phyloP scores from a whole-genome alignment of 2,113 vertebrate species.

The Heterochromis multidens region DNA sequence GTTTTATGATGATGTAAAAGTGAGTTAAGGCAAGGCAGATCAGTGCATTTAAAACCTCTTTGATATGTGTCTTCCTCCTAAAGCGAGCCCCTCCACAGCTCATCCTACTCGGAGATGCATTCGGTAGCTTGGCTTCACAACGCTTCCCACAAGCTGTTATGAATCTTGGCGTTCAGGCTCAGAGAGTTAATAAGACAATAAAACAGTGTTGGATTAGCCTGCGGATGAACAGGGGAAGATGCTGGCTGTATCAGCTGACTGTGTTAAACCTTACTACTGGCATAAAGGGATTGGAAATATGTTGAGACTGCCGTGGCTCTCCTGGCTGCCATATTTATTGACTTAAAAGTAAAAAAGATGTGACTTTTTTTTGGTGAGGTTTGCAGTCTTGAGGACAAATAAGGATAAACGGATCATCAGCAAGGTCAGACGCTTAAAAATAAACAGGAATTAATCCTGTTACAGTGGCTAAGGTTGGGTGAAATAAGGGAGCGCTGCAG shows the following conservation, averaged over 20 bases:
- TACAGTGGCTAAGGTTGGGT: constrained; percentile 40
- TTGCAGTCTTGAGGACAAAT: constrained; percentile 14
- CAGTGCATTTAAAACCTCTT: constrained; percentile 55
- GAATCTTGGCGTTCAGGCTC: constrained; percentile 5
- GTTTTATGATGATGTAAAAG: constrained; percentile 70
- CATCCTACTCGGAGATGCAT: constrained; percentile 7
- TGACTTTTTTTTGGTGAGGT: constrained; percentile 13
- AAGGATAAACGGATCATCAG: constrained; percentile 37
- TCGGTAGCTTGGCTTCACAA: not conserved
- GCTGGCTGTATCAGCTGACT: constrained; percentile 20
- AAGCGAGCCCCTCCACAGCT: not conserved
- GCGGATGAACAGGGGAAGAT: constrained; percentile 29
- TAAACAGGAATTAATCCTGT: constrained; percentile 70
- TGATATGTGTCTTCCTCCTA: constrained; percentile 33
- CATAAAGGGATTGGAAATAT: constrained; percentile 42
- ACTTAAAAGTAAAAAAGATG: constrained; percentile 12
- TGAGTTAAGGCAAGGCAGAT: constrained; percentile 57
- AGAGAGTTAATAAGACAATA: constrained; percentile 42
- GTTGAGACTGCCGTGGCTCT: constrained; percentile 14
- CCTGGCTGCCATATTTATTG: constrained; percentile 3
- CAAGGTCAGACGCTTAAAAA: constrained; percentile 55
- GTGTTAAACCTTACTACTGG: constrained; percentile 41
- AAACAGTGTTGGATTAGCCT: constrained; percentile 41
- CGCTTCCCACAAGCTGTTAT: constrained; percentile 31
- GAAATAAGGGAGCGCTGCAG: constrained; percentile 22